Evolutionary conservation across 2,113 vertebrate genomes (phyloP).

Genomic region (Trochalopteron elliotii): DNA sequence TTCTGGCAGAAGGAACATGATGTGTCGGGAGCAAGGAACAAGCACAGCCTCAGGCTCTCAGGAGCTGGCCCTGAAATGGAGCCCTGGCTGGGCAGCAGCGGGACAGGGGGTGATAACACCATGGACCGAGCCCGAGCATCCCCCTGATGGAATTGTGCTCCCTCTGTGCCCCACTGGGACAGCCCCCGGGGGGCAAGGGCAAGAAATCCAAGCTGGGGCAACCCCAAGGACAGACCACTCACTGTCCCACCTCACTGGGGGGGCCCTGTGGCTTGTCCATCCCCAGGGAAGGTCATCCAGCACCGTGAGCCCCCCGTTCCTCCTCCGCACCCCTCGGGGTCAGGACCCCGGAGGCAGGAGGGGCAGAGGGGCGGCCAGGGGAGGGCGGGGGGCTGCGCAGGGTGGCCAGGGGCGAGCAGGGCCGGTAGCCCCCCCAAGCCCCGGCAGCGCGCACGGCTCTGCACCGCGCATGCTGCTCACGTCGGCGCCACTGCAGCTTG

Average conservation of each 20-base stretch:
- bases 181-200: rapidly evolving
- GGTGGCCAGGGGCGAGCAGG: not conserved
- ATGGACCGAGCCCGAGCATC: not conserved
- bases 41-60: not conserved
- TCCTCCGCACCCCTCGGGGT: not conserved
- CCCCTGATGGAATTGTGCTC: rapidly evolving
- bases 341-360: rapidly evolving
- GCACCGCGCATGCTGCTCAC: conserved; percentile 51
- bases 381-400: not conserved
- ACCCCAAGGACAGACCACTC: not conserved
- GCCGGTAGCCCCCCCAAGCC: not conserved
- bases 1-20: conserved; percentile 19
- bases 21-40: not conserved
- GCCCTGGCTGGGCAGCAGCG: not conserved
- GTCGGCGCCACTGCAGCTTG: conserved; percentile 55
- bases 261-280: rapidly evolving
- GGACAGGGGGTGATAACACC: not conserved
- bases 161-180: not conserved
- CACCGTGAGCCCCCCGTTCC: rapidly evolving
- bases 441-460: not conserved
- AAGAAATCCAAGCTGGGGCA: not conserved
- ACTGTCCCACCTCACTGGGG: rapidly evolving
- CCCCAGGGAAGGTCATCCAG: not conserved
- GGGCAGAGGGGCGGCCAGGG: not conserved
- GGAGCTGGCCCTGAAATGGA: not conserved